Evolutionary conservation across 2,797 vertebrate species (phyloP).

Genomic region (Sparus aurata): DNA sequence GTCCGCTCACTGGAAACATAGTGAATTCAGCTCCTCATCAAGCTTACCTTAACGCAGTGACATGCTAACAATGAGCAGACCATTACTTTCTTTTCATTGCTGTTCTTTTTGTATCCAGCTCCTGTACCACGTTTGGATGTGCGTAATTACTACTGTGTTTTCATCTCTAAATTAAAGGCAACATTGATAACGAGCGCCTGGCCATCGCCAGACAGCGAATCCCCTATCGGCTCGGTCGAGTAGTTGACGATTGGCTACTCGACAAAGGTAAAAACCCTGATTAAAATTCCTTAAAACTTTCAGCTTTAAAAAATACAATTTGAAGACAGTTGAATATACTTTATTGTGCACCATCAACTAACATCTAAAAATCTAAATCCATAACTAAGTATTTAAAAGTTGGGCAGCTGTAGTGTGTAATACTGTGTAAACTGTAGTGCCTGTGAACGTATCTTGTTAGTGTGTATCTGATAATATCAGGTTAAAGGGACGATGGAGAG

Average conservation of each 20-base stretch:
- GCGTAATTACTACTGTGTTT: conserved; percentile 89
- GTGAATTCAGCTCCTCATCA: conserved; percentile 66
- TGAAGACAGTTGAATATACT: conserved; percentile 94
- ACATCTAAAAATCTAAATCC: conserved; percentile 99
- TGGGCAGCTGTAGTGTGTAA: conserved; percentile 98
- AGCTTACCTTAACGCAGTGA: conserved; percentile 67
- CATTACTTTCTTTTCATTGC: conserved; percentile 88
- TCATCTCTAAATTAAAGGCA: conserved; percentile 97
- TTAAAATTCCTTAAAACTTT: conserved; percentile 99
- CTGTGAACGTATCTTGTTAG: conserved; percentile 86
- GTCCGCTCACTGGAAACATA: conserved; percentile 82
- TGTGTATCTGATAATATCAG: conserved; percentile 98
- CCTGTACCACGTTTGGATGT: conserved; percentile 86
- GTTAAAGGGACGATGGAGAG: conserved; percentile 99
- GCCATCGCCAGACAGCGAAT: conserved; percentile 99
- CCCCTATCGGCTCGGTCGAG: conserved; percentile 99
- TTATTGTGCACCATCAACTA: conserved; percentile 99
- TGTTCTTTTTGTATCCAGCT: conserved; percentile 88
- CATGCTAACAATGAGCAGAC: conserved; percentile 82
- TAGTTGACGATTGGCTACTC: conserved; percentile 99
- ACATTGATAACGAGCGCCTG: conserved; percentile 99
- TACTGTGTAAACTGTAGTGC: conserved; percentile 98
- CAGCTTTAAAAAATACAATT: conserved; percentile 91
- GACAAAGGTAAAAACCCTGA: conserved; percentile 99
- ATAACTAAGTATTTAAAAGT: conserved; percentile 99